Percentiles rank a stretch among this genome's conserved stretches.
Conservation (phyloP, 2,113 vertebrate species). For the Lepisosteus oculatus region DNA sequence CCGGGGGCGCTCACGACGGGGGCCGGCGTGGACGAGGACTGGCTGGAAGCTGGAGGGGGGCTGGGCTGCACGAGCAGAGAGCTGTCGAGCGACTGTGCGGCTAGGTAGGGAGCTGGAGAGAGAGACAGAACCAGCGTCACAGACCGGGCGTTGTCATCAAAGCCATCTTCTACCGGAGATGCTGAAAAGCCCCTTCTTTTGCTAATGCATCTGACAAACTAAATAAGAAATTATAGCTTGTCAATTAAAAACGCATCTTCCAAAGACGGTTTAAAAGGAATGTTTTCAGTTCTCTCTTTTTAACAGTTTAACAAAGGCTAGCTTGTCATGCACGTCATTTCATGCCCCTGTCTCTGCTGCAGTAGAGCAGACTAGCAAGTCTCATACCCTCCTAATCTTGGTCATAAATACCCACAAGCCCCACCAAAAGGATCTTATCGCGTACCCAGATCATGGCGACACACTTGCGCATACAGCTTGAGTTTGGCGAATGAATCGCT, state of each 20-base stretch:
- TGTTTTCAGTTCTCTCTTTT: too few relatives aligned
- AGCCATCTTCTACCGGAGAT: not conserved
- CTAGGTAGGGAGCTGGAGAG: conserved; percentile 88
- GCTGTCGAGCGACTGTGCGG: conserved; percentile 86
- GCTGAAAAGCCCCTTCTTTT: not conserved
- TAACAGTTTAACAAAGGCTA: too few relatives aligned
- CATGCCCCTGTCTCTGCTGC: too few relatives aligned
- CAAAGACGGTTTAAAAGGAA: too few relatives aligned
- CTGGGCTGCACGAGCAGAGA: conserved; percentile 86
- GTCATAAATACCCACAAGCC: too few relatives aligned
- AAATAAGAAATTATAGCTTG: too few relatives aligned
- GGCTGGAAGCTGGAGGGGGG: conserved; percentile 68
- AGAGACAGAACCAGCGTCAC: conserved; percentile 17
- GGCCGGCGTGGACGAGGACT: conserved; percentile 68
- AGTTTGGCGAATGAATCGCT: conserved; percentile 90
- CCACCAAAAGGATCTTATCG: not conserved
- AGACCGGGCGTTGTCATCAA: not conserved
- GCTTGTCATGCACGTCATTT: too few relatives aligned
- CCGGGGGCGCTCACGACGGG: conserved; percentile 55
- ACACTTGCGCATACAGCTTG: conserved; percentile 96
- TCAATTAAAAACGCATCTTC: too few relatives aligned
- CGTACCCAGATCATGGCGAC: conserved; percentile 91
- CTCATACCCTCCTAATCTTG: too few relatives aligned
- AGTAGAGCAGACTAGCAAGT: too few relatives aligned
- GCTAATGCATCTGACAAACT: too few relatives aligned